Conservation (phyloP, 2,113 vertebrate species). For the Equus quagga region DNA sequence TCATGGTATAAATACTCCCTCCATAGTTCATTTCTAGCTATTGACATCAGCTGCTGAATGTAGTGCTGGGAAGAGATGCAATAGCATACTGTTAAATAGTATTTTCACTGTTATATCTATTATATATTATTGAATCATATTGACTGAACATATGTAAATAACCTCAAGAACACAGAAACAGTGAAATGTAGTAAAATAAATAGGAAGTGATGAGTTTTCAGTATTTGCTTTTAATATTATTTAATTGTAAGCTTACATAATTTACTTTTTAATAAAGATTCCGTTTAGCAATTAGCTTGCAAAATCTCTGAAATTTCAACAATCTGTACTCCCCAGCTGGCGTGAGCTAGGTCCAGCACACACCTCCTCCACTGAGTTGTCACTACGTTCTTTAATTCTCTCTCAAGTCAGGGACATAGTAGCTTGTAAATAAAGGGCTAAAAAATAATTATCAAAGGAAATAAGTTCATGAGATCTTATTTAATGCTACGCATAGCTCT, state of each 20-base stretch:
- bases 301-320: not conserved
- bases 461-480: not conserved
- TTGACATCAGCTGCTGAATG: rapidly evolving
- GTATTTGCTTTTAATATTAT: not conserved
- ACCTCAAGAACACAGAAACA: not conserved
- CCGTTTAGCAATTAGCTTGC: not conserved
- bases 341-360: rapidly evolving
- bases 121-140: rapidly evolving
- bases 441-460: not conserved
- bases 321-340: not conserved
- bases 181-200: not conserved
- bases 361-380: not conserved
- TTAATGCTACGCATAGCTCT: not conserved
- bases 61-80: not conserved
- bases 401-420: not conserved
- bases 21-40: not conserved
- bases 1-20: not conserved
- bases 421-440: not conserved
- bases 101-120: not conserved
- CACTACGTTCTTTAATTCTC: not conserved
- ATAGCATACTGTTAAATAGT: rapidly evolving
- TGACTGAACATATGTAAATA: rapidly evolving
- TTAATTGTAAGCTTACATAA: not conserved
- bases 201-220: not conserved
- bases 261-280: not conserved